Conservation (phyloP, 2,888 invertebrate species). For the Sepioteuthis lessoniana region DNA sequence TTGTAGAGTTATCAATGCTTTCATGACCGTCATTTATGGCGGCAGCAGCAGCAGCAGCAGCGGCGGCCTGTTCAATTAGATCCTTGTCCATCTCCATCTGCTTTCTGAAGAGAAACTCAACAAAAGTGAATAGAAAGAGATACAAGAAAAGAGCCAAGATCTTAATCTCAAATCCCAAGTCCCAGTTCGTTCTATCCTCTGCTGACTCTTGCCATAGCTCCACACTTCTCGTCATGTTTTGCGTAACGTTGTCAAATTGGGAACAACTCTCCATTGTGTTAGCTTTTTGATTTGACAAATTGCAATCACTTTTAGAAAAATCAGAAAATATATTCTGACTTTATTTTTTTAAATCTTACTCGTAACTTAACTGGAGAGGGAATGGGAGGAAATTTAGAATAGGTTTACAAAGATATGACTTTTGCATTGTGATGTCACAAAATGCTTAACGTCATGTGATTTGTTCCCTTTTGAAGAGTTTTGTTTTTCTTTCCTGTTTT, state of each 20-base stretch:
- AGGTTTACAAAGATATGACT: too few species aligned
- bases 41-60: too few species aligned
- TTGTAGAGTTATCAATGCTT: background rate
- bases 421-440: slow-evolving; percentile 20
- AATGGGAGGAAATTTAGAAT: background rate
- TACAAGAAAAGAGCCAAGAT: background rate
- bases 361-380: background rate
- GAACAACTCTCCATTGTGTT: background rate
- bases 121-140: background rate
- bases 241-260: background rate
- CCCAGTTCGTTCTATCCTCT: background rate
- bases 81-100: background rate
- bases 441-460: background rate
- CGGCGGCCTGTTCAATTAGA: background rate
- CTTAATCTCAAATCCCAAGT: background rate
- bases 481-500: background rate
- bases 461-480: background rate
- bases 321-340: background rate
- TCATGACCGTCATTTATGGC: background rate
- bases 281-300: background rate
- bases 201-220: background rate
- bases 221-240: background rate
- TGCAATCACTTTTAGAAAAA: background rate
- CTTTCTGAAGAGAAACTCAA: background rate
- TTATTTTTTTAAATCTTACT: background rate